Percentiles rank a stretch among this genome's conserved stretches.
phyloP scores from a whole-genome alignment of 2,797 vertebrate genomes.

The Yasuhikotakia modesta region DNA sequence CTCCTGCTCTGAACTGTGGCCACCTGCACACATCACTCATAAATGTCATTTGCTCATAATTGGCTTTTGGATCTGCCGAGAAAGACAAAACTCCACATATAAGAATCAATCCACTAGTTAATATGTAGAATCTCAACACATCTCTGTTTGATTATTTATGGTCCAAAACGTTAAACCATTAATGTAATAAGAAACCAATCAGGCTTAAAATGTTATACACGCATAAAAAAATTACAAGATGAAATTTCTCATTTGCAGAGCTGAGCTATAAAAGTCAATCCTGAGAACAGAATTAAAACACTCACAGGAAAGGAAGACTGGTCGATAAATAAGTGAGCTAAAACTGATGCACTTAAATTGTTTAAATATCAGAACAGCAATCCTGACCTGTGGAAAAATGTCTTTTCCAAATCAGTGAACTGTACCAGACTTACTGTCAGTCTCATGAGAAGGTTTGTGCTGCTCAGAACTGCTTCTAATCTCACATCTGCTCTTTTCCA shows the following conservation, averaged over 20 bases:
- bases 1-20: slow-evolving; percentile 62
- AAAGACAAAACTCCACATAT: slow-evolving; percentile 4
- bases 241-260: background rate
- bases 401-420: background rate
- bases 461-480: slow-evolving; percentile 56
- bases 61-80: slow-evolving; percentile 65
- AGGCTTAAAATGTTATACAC: background rate
- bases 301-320: slow-evolving; percentile 28
- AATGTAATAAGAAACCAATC: background rate
- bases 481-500: slow-evolving; percentile 32
- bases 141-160: slow-evolving; percentile 8
- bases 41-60: slow-evolving; percentile 66
- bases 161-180: background rate
- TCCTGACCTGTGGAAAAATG: background rate
- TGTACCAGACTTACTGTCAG: slow-evolving; percentile 49
- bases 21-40: slow-evolving; percentile 60
- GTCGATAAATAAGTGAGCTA: slow-evolving; percentile 54
- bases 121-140: background rate
- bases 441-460: slow-evolving; percentile 45
- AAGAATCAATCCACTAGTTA: slow-evolving; percentile 26
- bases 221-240: too few species aligned
- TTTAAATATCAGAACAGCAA: background rate
- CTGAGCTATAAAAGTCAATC: background rate
- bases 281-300: too few species aligned
- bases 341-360: slow-evolving; percentile 35